phyloP scores from a whole-genome alignment of 2,888 invertebrate species.

The Rhodophaea formosa region DNA sequence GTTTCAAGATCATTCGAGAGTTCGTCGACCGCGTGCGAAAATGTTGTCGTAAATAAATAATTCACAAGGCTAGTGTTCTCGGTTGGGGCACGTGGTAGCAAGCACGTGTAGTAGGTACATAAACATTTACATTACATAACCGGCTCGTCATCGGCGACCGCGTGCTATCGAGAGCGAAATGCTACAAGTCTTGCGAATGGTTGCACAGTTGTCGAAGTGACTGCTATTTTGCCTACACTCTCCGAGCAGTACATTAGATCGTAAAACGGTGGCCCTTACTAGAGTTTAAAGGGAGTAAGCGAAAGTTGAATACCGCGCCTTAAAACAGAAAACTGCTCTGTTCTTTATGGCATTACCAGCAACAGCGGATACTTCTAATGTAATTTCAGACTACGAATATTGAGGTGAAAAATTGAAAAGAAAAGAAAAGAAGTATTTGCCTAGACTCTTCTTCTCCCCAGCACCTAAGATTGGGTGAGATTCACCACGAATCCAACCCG shows the following conservation, averaged over 20 bases:
- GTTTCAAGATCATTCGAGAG: conserved; percentile 76
- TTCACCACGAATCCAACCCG: too few species aligned
- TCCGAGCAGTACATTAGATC: conserved; percentile 12
- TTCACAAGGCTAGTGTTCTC: conserved; percentile 81
- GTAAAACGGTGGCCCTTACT: conserved; percentile 14
- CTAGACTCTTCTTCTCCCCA: too few species aligned
- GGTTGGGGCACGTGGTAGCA: conserved; percentile 74
- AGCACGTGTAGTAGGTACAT: conserved; percentile 77
- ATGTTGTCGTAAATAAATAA: conserved; percentile 82
- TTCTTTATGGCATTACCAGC: too few species aligned
- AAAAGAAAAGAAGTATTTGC: too few species aligned
- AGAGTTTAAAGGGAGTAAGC: neutral
- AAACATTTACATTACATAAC: conserved; percentile 80
- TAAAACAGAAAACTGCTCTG: neutral
- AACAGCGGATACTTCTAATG: too few species aligned
- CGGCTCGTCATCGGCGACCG: conserved; percentile 75
- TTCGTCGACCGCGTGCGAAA: conserved; percentile 80
- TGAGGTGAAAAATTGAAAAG: too few species aligned
- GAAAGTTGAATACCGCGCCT: neutral
- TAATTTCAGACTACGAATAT: too few species aligned
- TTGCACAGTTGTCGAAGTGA: conserved; percentile 41
- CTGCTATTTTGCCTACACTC: conserved; percentile 26
- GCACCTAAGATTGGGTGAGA: too few species aligned
- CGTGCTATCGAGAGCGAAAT: conserved; percentile 70
- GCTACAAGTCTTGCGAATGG: conserved; percentile 56